Conservation (phyloP, 2,113 vertebrate species). For the Argyrosomus japonicus region DNA sequence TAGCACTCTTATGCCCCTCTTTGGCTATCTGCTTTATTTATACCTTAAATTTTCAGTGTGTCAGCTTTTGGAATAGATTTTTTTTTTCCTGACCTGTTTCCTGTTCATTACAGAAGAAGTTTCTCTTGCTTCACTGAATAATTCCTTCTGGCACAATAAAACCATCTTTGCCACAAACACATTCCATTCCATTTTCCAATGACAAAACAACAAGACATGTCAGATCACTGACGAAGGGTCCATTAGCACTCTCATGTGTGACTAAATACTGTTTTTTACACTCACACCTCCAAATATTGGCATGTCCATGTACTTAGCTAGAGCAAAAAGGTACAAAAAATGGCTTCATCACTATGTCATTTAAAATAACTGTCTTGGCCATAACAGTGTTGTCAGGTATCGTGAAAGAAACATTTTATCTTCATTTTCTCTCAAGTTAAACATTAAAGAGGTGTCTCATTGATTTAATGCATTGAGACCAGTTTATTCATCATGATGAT, state of each 20-base stretch:
- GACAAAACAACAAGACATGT: slow-evolving; percentile 62
- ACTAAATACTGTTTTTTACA: slow-evolving; percentile 62
- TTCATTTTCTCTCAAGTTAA: not conserved
- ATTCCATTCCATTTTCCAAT: slow-evolving; percentile 44
- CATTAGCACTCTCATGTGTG: slow-evolving; percentile 74
- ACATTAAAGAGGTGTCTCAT: not conserved
- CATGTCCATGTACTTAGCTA: slow-evolving; percentile 24
- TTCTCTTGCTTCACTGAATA: slow-evolving; percentile 59
- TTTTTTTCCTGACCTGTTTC: slow-evolving; percentile 52
- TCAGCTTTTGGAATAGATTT: slow-evolving; percentile 34
- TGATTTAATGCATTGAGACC: not conserved
- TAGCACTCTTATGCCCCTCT: slow-evolving; percentile 53
- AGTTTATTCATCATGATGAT: not conserved
- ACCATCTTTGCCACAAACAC: slow-evolving; percentile 48
- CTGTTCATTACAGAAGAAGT: slow-evolving; percentile 60
- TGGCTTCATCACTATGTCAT: not conserved
- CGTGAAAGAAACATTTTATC: not conserved
- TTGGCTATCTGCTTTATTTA: slow-evolving; percentile 68
- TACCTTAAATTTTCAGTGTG: slow-evolving; percentile 57
- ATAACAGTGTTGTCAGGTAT: too few relatives aligned
- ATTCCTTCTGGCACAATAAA: slow-evolving; percentile 65
- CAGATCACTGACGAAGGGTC: slow-evolving; percentile 69
- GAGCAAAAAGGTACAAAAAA: slow-evolving; percentile 11
- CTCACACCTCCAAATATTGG: slow-evolving; percentile 22
- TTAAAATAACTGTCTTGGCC: not conserved